Evolutionary conservation across 2,797 vertebrate species (phyloP), one percentile per base, ranked within the genome.

Genomic region (Tangara arthus): DNA sequence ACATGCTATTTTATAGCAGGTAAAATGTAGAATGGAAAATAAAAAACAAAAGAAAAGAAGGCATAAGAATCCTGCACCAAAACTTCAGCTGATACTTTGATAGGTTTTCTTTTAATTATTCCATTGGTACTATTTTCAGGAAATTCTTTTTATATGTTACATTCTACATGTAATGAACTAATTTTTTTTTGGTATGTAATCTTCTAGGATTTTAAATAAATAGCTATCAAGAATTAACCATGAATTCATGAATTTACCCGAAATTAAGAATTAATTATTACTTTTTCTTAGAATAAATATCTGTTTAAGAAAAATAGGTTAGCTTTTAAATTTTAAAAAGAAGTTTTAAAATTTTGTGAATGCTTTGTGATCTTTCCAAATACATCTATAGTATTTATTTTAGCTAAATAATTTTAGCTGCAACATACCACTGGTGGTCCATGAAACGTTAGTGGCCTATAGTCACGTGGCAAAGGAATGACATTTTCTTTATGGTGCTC

Each of bases 61-160:
- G 6, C 30, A 28, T 53, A 55, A 56, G 11, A 77, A 73, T 39
- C 59, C 44, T 47, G 8, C 9, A 59, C 3, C 20, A 70, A 82
- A 81, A 52, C 4, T 23, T 8, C 1, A 69, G 32, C 6, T 78
- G 5, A 24, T 73, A 72, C 23, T 70, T 85, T 71, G 20, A 47
- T 42, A 8, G 8, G 14, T 39, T 44, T 61, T 49, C 3, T 52
- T 56, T 24, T n/a, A 53, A 35, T 66, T 4, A 53, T 53, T 87
- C 5, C 2, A 30, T 19, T 78, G 10, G 2, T 17, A 30, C 41
- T 83, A 15, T 34, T 82, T 91, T 76, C 32, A 64, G 12, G 61
- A 80, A 69, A 27, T 39, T 34, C 0, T 53, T 64, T 44, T 5
- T 0, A 5, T 56, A 76, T 11, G 1, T 42, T 56, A 27, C 4